These are phyloP conservation scores for Himalopsyche kuldschensis DNA, from an alignment of 2,888 invertebrate genomes.

Conservation along the genomic window DNA sequence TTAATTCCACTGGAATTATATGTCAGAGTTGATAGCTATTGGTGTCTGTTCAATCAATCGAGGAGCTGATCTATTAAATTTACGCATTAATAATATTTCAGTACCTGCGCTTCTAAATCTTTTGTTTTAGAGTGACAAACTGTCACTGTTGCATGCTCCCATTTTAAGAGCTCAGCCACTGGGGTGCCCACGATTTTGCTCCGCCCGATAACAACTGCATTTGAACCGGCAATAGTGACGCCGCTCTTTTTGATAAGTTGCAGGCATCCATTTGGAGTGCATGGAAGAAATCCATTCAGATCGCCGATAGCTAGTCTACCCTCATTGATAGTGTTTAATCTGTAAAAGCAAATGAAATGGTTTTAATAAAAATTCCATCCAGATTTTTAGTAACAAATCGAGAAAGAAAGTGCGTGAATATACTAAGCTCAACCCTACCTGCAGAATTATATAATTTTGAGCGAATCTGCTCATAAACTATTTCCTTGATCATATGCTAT, in stretches of 20 bases:
- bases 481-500: too few relatives aligned
- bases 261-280: slow-evolving; percentile 94
- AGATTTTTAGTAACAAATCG: too few relatives aligned
- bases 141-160: slow-evolving; percentile 97
- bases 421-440: too few relatives aligned
- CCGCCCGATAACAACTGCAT: slow-evolving; percentile 92
- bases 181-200: slow-evolving; percentile 99
- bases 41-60: too few relatives aligned
- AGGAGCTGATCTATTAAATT: too few relatives aligned
- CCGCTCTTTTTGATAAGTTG: slow-evolving; percentile 86
- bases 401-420: too few relatives aligned
- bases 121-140: slow-evolving; percentile 94
- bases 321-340: slow-evolving; percentile 90
- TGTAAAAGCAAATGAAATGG: slow-evolving; percentile 44
- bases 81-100: slow-evolving; percentile 35
- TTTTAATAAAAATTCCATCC: too few relatives aligned
- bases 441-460: too few relatives aligned
- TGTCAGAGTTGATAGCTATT: too few relatives aligned
- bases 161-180: slow-evolving; percentile 88
- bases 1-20: too few relatives aligned
- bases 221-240: slow-evolving; percentile 75
- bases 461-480: too few relatives aligned
- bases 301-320: slow-evolving; percentile 91
- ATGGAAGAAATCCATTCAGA: slow-evolving; percentile 87
- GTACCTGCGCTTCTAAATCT: slow-evolving; percentile 74